Conservation (phyloP, 2,888 invertebrate genomes). For the Pyrocoelia pectoralis region DNA sequence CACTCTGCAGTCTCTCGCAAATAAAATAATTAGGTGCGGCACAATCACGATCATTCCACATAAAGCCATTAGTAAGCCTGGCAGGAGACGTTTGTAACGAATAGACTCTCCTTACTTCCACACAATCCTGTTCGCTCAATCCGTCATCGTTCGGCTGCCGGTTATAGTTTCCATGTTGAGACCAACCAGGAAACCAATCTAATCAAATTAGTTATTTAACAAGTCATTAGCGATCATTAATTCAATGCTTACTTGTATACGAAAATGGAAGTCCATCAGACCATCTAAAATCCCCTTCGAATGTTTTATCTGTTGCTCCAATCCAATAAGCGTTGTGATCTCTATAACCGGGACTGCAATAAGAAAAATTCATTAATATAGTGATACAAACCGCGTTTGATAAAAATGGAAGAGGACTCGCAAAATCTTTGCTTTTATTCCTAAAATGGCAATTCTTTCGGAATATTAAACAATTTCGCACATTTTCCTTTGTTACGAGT, state of each 20-base stretch:
- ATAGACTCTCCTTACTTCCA: slow-evolving; percentile 76
- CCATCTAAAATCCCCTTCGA: slow-evolving; percentile 85
- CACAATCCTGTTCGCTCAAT: slow-evolving; percentile 81
- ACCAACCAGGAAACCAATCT: slow-evolving; percentile 89
- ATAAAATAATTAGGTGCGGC: slow-evolving; percentile 76
- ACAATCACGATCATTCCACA: slow-evolving; percentile 86
- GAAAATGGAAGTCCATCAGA: slow-evolving; percentile 77
- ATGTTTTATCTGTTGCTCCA: slow-evolving; percentile 77
- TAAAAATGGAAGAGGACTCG: too few relatives aligned
- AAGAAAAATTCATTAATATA: not conserved
- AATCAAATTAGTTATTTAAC: slow-evolving; percentile 33
- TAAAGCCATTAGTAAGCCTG: slow-evolving; percentile 67
- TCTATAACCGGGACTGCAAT: slow-evolving; percentile 71
- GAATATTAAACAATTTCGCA: too few relatives aligned
- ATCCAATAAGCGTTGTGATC: slow-evolving; percentile 82
- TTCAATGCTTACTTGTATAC: slow-evolving; percentile 75
- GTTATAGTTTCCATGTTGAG: slow-evolving; percentile 70
- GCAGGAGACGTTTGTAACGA: slow-evolving; percentile 63
- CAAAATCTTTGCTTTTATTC: too few relatives aligned
- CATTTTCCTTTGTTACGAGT: too few relatives aligned
- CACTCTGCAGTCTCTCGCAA: slow-evolving; percentile 74
- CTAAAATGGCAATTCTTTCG: too few relatives aligned
- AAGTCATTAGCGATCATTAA: too few relatives aligned
- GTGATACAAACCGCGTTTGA: not conserved
- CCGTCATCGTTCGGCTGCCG: slow-evolving; percentile 85